Percentiles rank a stretch among this genome's conserved stretches.
These are phyloP conservation scores for Myodes glareolus DNA, from an alignment of 2,113 vertebrate species.

Conservation along the genomic window DNA sequence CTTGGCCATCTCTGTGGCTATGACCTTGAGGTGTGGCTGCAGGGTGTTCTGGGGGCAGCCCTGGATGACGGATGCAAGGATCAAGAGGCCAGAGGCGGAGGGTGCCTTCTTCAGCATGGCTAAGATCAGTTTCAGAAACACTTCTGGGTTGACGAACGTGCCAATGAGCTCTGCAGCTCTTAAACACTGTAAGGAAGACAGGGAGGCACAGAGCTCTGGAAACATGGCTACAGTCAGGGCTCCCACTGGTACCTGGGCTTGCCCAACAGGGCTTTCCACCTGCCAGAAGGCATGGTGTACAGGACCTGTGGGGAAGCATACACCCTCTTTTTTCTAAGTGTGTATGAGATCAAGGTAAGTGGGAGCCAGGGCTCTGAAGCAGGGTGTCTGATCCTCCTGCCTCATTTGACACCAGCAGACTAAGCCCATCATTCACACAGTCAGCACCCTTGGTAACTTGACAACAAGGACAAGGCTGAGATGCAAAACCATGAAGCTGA, in stretches of 20 bases:
- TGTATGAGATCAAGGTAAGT: not conserved
- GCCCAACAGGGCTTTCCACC: not conserved
- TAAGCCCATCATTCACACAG: not conserved
- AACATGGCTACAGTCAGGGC: not conserved
- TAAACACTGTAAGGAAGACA: constrained; percentile 85
- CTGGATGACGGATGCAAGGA: constrained; percentile 88
- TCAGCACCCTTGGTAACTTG: not conserved
- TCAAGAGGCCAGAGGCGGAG: constrained; percentile 88
- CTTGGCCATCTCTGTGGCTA: constrained; percentile 85
- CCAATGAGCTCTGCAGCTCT: constrained; percentile 92
- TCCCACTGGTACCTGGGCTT: not conserved
- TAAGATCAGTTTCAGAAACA: constrained; percentile 91
- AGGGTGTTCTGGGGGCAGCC: constrained; percentile 89
- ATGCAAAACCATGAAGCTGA: not conserved
- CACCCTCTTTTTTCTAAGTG: not conserved
- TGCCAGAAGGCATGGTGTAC: not conserved
- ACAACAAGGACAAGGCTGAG: not conserved
- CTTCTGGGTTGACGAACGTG: constrained; percentile 91
- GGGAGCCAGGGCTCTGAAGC: not conserved
- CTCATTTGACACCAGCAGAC: not conserved
- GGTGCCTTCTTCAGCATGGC: constrained; percentile 86
- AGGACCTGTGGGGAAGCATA: not conserved
- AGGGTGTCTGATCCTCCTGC: not conserved
- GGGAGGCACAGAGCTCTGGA: not conserved
- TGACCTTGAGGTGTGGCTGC: constrained; percentile 86